Base-by-base conservation (phyloP, 1,140 invertebrate species). In the Drosophila aff. region DNA sequence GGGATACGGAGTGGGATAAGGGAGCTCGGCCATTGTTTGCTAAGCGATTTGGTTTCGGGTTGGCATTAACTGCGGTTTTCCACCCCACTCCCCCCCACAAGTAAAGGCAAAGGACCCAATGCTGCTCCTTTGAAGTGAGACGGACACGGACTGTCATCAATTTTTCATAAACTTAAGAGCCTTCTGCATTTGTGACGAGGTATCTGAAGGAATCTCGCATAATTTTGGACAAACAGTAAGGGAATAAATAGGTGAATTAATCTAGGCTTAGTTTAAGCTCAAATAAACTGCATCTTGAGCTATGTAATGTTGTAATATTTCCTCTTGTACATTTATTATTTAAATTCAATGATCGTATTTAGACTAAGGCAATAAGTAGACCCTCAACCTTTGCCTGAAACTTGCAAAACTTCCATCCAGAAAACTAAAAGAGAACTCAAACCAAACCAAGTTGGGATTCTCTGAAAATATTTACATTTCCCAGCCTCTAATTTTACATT, bases 1-100 rank as follows among this genome's bases (percentile, higher is more conserved):
- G 21, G 58, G 18, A 18, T 46, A 28, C 13, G 38, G 21, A 9
- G 5, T 2, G 3, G n/a, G 38, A 33, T 21, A 38, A 18, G 11
- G 31, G 21, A 26, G 53, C 26, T 26, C 28, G 52, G 58, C 73
- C 78, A 90, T 90, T 90, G 85, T 90, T 90, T 90, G 86, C 81
- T 85, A 90, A 90, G 85, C 85, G 85, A 85, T 90, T 90, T 80
- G 55, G 67, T 80, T 81, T 79, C 44, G 58, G 57, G 69, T 47
- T 58, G 62, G 76, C 71, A 73, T 90, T 79, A 89, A 90, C 78
- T 89, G 85, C 79, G 85, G 85, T 79, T 58, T 62, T 26, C 46
- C 36, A 10, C 16, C 47, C 2, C 15, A 5, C 5, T 15, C 0
- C n/a, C 28, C 7, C 21, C 21, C 3, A 0, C 31, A 36, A 46